phyloP scores from a whole-genome alignment of 2,797 vertebrate species.

The Sebastes taczanowskii region DNA sequence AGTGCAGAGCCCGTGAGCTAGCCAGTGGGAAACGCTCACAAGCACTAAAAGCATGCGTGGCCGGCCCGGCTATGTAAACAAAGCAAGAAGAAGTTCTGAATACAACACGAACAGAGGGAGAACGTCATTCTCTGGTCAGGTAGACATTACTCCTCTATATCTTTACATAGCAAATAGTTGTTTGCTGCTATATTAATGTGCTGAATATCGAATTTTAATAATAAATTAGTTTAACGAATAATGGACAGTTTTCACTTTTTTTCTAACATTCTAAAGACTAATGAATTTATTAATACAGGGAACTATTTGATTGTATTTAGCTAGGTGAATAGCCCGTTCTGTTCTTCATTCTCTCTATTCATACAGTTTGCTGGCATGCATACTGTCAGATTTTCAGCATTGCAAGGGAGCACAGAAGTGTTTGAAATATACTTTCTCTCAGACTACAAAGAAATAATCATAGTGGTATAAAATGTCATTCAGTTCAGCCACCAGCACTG shows the following conservation, averaged over 20 bases:
- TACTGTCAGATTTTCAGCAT: not conserved
- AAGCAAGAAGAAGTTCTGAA: too few relatives aligned
- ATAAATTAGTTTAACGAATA: too few relatives aligned
- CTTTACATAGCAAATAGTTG: too few relatives aligned
- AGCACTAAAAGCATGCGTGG: too few relatives aligned
- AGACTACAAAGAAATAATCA: not conserved
- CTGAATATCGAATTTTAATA: too few relatives aligned
- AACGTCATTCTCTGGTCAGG: fast-evolving
- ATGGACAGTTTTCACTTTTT: not conserved
- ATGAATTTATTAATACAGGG: not conserved
- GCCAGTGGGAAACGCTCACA: too few relatives aligned
- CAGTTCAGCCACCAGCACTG: not conserved
- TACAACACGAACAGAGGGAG: fast-evolving
- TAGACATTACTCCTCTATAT: too few relatives aligned
- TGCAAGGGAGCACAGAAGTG: not conserved
- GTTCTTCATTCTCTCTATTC: not conserved
- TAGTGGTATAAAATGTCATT: not conserved
- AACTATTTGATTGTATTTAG: not conserved
- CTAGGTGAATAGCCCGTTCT: not conserved
- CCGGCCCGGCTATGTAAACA: too few relatives aligned
- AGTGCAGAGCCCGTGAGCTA: too few relatives aligned
- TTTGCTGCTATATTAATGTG: too few relatives aligned
- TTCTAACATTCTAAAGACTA: not conserved
- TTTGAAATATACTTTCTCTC: not conserved
- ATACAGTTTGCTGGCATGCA: not conserved